Conservation (phyloP, 2,113 vertebrate species). For the Pycnonotus jocosus region DNA sequence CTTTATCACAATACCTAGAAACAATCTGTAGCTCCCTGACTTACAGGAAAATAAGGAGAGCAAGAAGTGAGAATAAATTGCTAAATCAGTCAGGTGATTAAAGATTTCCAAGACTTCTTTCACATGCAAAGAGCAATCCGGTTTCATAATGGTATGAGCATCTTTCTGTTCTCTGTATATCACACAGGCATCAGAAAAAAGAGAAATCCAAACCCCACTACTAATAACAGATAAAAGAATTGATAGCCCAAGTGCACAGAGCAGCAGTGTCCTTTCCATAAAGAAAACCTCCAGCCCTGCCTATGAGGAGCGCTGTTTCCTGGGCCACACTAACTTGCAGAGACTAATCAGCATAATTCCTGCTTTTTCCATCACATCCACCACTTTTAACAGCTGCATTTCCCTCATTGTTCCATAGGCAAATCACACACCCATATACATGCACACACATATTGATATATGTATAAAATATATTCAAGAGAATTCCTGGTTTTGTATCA, state of each 20-base stretch:
- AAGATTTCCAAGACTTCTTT: not conserved
- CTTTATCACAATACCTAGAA: not conserved
- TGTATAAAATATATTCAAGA: not conserved
- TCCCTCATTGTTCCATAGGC: not conserved
- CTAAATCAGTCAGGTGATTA: not conserved
- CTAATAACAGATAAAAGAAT: not conserved
- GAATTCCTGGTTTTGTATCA: not conserved
- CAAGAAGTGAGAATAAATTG: not conserved
- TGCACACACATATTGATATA: accelerated
- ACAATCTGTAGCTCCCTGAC: not conserved
- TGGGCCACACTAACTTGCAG: not conserved
- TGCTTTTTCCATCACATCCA: not conserved
- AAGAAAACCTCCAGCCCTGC: not conserved
- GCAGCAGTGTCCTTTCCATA: not conserved
- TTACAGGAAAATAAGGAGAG: not conserved
- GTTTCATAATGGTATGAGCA: not conserved
- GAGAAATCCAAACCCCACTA: not conserved
- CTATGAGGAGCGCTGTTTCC: not conserved
- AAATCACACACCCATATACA: not conserved
- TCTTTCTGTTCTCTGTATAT: not conserved
- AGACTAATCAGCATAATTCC: not conserved
- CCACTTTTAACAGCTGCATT: not conserved
- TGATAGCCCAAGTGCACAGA: not conserved
- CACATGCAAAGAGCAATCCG: not conserved
- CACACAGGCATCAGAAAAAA: not conserved